These are phyloP conservation scores for Apamea monoglypha DNA, from an alignment of 2,888 invertebrate genomes.

Conservation along the genomic window DNA sequence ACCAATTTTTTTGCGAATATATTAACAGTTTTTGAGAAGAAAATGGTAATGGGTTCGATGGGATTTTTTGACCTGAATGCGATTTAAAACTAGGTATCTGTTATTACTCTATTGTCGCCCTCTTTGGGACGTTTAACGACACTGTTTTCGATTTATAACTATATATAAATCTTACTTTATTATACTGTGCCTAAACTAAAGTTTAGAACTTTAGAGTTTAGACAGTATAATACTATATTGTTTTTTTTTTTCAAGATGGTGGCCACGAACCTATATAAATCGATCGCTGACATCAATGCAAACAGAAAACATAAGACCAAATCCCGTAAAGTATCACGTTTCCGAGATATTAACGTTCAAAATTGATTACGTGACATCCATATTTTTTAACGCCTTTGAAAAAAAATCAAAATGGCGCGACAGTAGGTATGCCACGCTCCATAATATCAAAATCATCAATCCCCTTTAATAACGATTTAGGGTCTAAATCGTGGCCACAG, in stretches of 20 bases:
- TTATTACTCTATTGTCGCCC: background rate
- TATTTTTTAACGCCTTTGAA: background rate
- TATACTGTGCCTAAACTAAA: background rate
- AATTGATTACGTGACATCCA: background rate
- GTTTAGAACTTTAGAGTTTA: background rate
- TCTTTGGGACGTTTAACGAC: background rate
- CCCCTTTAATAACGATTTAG: background rate
- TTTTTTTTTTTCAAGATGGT: background rate
- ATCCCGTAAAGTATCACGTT: background rate
- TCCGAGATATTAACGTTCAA: background rate
- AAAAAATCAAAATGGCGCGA: too few relatives aligned
- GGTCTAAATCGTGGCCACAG: background rate
- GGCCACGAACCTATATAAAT: fast-evolving
- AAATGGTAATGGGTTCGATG: background rate
- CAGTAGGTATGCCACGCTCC: too few relatives aligned
- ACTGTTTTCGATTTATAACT: background rate
- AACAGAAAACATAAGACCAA: background rate
- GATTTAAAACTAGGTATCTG: background rate
- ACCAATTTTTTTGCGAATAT: background rate
- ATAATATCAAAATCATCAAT: background rate
- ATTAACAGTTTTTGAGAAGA: background rate
- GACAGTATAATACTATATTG: background rate
- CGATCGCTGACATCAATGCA: background rate
- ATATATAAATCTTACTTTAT: background rate
- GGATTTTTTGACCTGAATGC: background rate